Conservation (phyloP, 2,113 vertebrate species). For the Salvator merianae region DNA sequence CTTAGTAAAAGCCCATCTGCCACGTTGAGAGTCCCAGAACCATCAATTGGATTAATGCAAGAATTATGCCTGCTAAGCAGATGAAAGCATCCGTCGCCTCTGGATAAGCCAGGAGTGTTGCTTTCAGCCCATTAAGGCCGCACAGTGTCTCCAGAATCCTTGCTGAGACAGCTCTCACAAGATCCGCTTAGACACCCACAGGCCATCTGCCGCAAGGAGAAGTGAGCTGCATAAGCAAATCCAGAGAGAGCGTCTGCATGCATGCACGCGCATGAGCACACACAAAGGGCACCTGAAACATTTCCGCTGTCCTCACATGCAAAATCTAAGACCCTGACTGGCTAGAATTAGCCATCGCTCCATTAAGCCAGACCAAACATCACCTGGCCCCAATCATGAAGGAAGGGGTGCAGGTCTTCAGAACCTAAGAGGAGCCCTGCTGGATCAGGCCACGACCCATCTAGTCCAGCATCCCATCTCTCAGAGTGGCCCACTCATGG, state of each 20-base stretch:
- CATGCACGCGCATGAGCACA: too few relatives aligned
- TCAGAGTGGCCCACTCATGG: too few relatives aligned
- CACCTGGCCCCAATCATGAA: not conserved
- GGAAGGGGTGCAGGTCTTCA: too few relatives aligned
- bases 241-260: not conserved
- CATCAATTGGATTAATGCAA: not conserved
- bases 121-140: not conserved
- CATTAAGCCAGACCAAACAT: not conserved
- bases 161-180: not conserved
- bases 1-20: not conserved
- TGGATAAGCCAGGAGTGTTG: not conserved
- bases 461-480: too few relatives aligned
- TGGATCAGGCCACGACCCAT: too few relatives aligned
- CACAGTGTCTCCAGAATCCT: conserved; percentile 17
- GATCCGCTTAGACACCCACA: conserved; percentile 5
- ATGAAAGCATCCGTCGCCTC: not conserved
- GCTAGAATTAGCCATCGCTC: not conserved
- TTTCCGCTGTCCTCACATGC: too few relatives aligned
- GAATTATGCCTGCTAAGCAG: not conserved
- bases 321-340: not conserved
- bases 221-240: not conserved
- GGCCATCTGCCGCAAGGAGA: not conserved
- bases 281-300: not conserved
- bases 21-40: not conserved
- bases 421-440: too few relatives aligned